Percentiles rank a stretch among this genome's conserved stretches.
These are phyloP conservation scores for Furcula furcula DNA, from an alignment of 2,888 invertebrate genomes.

Conservation along the genomic window DNA sequence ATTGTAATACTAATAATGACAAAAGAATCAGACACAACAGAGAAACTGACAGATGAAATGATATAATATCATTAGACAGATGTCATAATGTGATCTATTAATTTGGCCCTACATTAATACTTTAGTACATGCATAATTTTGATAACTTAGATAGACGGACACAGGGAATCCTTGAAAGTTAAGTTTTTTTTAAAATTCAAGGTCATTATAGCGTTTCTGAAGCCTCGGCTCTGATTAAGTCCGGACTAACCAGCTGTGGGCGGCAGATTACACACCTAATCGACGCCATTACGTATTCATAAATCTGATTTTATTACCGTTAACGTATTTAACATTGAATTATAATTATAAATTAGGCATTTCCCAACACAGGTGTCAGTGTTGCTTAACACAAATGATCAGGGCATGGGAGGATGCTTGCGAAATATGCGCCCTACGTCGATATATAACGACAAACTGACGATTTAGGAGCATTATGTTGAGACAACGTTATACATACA, in stretches of 20 bases:
- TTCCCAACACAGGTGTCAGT: neutral
- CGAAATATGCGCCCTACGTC: slow-evolving; percentile 35
- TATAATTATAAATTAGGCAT: neutral
- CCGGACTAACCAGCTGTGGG: neutral
- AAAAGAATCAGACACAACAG: no score
- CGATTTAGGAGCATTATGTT: slow-evolving; percentile 23
- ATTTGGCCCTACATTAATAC: no score
- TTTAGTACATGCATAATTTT: no score
- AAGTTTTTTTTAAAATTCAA: neutral
- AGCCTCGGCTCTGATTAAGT: neutral
- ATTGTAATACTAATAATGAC: no score
- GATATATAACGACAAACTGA: slow-evolving; percentile 41
- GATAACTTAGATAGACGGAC: no score
- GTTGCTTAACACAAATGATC: slow-evolving; percentile 3
- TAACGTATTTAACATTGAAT: neutral
- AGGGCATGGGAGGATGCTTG: slow-evolving; percentile 26
- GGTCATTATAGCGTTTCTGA: neutral
- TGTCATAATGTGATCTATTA: no score
- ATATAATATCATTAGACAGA: no score
- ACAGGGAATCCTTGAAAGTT: no score
- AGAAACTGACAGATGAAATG: no score
- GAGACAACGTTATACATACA: slow-evolving; percentile 11
- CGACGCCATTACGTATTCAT: neutral
- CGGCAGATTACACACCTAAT: neutral
- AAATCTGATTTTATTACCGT: neutral